Evolutionary conservation across 1,140 invertebrate species (phyloP).

Genomic region (Dendroctonus valens): DNA sequence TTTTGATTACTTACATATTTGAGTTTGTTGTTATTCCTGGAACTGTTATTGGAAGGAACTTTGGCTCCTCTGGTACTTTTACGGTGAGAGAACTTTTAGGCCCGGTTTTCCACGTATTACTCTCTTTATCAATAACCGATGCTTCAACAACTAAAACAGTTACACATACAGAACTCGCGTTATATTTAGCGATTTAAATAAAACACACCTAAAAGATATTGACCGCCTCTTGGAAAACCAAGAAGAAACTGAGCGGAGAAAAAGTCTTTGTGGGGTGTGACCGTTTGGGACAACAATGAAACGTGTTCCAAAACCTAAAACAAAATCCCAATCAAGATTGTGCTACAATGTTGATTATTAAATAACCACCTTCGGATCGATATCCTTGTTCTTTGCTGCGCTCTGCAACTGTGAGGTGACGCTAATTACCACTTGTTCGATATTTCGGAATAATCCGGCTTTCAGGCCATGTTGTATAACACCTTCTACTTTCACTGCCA

Average conservation of each 20-base stretch:
- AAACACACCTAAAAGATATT: constrained; percentile 48
- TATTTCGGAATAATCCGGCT: constrained; percentile 66
- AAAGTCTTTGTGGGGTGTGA: constrained; percentile 77
- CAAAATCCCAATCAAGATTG: background rate
- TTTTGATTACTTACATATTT: constrained; percentile 44
- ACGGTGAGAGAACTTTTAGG: constrained; percentile 66
- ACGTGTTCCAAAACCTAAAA: constrained; percentile 43
- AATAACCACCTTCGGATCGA: constrained; percentile 40
- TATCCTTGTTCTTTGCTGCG: constrained; percentile 45
- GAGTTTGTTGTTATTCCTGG: constrained; percentile 47
- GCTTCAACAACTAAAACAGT: constrained; percentile 63
- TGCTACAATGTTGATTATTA: background rate
- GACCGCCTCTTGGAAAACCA: constrained; percentile 56
- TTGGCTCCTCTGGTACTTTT: constrained; percentile 69
- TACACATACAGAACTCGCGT: background rate
- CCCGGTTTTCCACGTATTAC: constrained; percentile 73
- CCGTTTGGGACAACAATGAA: constrained; percentile 56
- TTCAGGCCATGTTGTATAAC: constrained; percentile 72
- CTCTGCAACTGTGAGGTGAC: constrained; percentile 63
- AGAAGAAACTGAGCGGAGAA: constrained; percentile 78
- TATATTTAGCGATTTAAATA: background rate
- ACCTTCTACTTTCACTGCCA: constrained; percentile 85
- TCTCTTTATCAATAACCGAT: constrained; percentile 69
- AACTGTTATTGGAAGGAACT: constrained; percentile 45
- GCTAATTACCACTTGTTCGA: constrained; percentile 68